Evolutionary conservation across 2,888 invertebrate genomes (phyloP).

Genomic region (Taenaris catops): DNA sequence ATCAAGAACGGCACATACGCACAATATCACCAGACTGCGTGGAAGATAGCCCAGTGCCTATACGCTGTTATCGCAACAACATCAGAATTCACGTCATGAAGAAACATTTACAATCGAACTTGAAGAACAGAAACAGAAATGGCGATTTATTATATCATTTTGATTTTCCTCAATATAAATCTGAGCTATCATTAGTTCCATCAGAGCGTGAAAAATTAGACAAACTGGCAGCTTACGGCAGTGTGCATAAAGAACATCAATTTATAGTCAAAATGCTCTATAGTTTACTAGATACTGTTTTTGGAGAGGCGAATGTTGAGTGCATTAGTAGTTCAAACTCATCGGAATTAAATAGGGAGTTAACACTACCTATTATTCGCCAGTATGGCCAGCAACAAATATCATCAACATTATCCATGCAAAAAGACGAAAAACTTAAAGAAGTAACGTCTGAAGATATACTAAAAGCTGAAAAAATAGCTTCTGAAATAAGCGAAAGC

Average conservation of each 20-base stretch:
- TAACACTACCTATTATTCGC: slow-evolving; percentile 21
- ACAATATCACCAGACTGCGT: slow-evolving; percentile 42
- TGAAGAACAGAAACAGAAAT: slow-evolving; percentile 1
- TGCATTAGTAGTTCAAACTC: slow-evolving; percentile 13
- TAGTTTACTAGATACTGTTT: slow-evolving; percentile 36
- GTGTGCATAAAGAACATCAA: slow-evolving; percentile 30
- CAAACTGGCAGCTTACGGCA: slow-evolving; percentile 24
- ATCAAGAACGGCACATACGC: slow-evolving; percentile 27
- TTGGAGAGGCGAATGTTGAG: slow-evolving; percentile 1
- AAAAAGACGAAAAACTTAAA: neutral
- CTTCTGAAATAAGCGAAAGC: slow-evolving; percentile 23
- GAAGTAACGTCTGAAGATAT: slow-evolving; percentile 15
- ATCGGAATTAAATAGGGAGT: slow-evolving; percentile 7
- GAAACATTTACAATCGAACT: slow-evolving; percentile 14
- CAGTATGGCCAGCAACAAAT: slow-evolving; percentile 36
- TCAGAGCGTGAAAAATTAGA: slow-evolving; percentile 37
- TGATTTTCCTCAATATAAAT: slow-evolving; percentile 20
- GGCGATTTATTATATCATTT: slow-evolving; percentile 31
- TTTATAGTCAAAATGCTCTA: slow-evolving; percentile 45
- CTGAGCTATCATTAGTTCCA: slow-evolving; percentile 38
- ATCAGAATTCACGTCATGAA: slow-evolving; percentile 28
- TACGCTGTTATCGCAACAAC: slow-evolving; percentile 16
- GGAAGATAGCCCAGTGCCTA: slow-evolving; percentile 8
- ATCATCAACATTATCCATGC: slow-evolving; percentile 17
- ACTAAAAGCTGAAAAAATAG: slow-evolving; percentile 25